Evolutionary conservation across 2,113 vertebrate species (phyloP), one percentile per base, ranked within the genome.

Genomic region (Castor canadensis): DNA sequence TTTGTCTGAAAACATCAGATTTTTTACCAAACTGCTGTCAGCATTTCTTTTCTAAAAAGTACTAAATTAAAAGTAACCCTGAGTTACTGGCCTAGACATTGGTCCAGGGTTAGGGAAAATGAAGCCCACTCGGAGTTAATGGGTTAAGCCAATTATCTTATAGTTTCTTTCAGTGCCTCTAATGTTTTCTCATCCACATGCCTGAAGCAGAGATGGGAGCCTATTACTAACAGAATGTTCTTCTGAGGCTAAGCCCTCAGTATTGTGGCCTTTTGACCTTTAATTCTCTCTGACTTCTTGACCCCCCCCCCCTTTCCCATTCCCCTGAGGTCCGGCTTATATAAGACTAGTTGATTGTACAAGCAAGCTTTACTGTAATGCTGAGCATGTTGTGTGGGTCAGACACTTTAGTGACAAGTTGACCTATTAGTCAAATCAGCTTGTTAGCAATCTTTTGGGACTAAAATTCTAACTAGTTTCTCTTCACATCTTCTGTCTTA

Each of bases 41-140:
- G 52, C 47, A 38, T 81, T 92, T 92, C 17, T 95, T 28, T 93
- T 93, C 64, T n/a, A 94, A 52, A 90, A 97, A 84, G 40, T 83
- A 71, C 40, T 35, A 66, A 94, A 90, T 95, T 87, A 83, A 94
- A 87, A 96, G 66, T 81, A 90, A 60, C 35, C 45, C 26, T 58
- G 56, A 89, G 45, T 95, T 92, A 89, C 67, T 94, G 52, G 19
- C 60, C 88, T 82, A 91, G 52, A 76, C 87, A 88, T 83, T 92
- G 81, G 58, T 45, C 52, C 43, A 72, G 75, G 6, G n/a, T 45
- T 95, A 73, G 69, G 80, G 73, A 67, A 83, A 95, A 94, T 87
- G 62, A 93, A 85, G 30, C 66, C 72, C 81, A 72, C 26, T 95
- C 92, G 47, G 71, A 92, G 72, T 84, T 93, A 96, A 77, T 77